phyloP scores from a whole-genome alignment of 2,797 vertebrate genomes.

The Coendou prehensilis region DNA sequence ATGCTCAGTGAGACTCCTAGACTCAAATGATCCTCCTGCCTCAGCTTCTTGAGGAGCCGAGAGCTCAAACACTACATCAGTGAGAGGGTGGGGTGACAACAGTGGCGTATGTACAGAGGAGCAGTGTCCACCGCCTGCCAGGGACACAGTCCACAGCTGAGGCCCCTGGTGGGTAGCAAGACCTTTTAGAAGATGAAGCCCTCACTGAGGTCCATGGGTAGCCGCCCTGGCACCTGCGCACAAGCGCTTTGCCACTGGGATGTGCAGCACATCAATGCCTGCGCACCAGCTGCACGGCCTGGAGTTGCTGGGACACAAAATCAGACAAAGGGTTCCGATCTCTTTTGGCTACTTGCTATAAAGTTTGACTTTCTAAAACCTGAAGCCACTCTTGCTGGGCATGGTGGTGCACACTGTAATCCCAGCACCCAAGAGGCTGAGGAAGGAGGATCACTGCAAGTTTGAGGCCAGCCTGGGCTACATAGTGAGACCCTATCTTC shows the following conservation, averaged over 20 bases:
- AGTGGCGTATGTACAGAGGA: neutral
- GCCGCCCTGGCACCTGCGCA: neutral
- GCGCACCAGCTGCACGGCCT: neutral
- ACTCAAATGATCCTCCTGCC: no score
- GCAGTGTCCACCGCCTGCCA: neutral
- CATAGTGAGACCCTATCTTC: neutral
- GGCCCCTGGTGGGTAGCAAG: neutral
- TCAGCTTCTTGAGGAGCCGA: no score
- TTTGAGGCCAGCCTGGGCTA: neutral
- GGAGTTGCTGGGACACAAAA: neutral
- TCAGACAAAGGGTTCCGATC: neutral
- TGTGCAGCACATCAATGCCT: neutral
- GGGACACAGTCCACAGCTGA: neutral
- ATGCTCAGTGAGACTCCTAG: neutral
- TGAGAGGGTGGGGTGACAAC: neutral
- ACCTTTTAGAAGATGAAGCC: neutral
- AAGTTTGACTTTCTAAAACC: neutral
- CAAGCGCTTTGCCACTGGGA: neutral
- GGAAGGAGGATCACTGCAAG: no score
- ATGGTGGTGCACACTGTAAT: neutral
- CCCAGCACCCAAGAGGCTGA: neutral
- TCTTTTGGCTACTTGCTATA: neutral
- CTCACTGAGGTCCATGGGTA: neutral
- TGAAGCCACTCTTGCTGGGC: neutral
- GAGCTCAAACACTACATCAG: neutral